Conservation (phyloP, 2,888 invertebrate species). For the Agelastica alni region DNA sequence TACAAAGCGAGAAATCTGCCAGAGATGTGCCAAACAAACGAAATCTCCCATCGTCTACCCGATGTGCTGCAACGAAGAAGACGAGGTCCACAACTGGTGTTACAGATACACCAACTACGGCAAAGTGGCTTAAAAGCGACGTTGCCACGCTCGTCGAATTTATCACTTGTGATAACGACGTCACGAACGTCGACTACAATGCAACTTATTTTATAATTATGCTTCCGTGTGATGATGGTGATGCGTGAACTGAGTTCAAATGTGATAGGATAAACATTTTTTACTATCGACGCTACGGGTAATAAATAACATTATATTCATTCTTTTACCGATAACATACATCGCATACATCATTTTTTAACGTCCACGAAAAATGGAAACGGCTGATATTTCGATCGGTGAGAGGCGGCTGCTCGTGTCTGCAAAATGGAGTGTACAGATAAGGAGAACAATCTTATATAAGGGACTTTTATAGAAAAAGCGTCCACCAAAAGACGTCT, state of each 20-base stretch:
- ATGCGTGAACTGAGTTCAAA: neutral
- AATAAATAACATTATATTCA: too few relatives aligned
- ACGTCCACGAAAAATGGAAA: too few relatives aligned
- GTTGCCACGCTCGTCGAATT: neutral
- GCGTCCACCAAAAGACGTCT: too few relatives aligned
- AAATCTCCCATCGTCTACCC: constrained; percentile 63
- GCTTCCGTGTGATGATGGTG: neutral
- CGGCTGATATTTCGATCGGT: too few relatives aligned
- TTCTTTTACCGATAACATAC: too few relatives aligned
- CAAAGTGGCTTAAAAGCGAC: constrained; percentile 30
- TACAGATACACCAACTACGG: constrained; percentile 64
- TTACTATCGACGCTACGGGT: too few relatives aligned
- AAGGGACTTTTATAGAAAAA: too few relatives aligned
- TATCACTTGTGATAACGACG: neutral
- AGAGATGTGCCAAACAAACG: constrained; percentile 66
- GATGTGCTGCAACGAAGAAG: constrained; percentile 64
- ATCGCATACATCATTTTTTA: too few relatives aligned
- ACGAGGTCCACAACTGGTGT: constrained; percentile 65
- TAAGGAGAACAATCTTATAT: too few relatives aligned
- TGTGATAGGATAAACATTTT: too few relatives aligned
- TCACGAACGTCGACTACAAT: neutral
- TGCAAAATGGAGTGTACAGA: too few relatives aligned
- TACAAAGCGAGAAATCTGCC: constrained; percentile 59
- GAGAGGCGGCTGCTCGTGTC: too few relatives aligned
- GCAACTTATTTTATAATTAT: neutral